Evolutionary conservation across 1,140 invertebrate species (phyloP).

Genomic region (Danaus plexippus): DNA sequence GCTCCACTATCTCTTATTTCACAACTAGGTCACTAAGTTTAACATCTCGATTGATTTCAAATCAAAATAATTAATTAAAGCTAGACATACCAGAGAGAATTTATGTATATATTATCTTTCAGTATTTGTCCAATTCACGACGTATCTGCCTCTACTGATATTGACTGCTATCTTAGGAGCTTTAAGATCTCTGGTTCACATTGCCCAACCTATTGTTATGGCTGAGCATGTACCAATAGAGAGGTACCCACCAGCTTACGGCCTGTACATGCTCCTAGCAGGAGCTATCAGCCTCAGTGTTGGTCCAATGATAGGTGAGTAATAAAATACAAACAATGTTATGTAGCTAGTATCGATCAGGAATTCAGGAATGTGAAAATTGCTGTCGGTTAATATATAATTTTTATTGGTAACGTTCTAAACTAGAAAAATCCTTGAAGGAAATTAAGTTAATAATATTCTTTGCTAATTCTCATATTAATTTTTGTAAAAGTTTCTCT

Average conservation of each 20-base stretch:
- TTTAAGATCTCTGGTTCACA: conserved; percentile 72
- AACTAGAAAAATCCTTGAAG: no score
- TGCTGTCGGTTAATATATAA: no score
- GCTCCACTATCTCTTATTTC: no score
- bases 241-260: conserved; percentile 76
- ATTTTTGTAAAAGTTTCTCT: conserved; percentile 21
- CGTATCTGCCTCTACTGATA: conserved; percentile 54
- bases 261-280: conserved; percentile 75
- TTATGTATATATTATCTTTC: conserved; percentile 23
- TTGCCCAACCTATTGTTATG: conserved; percentile 74
- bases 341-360: no score
- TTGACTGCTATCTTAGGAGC: conserved; percentile 72
- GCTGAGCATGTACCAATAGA: conserved; percentile 76
- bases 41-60: no score
- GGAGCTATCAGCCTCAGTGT: conserved; percentile 56
- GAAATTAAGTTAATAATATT: no score
- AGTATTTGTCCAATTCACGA: conserved; percentile 63
- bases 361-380: no score
- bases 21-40: no score
- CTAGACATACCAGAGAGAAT: no score
- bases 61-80: no score
- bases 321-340: background rate
- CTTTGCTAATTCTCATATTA: conserved; percentile 13
- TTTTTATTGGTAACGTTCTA: no score
- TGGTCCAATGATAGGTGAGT: conserved; percentile 62